A percentile compares a stretch with the other conserved stretches of the same genome.
Evolutionary conservation across 2,888 invertebrate genomes (phyloP).

Genomic region (Perizoma flavofasciatum): DNA sequence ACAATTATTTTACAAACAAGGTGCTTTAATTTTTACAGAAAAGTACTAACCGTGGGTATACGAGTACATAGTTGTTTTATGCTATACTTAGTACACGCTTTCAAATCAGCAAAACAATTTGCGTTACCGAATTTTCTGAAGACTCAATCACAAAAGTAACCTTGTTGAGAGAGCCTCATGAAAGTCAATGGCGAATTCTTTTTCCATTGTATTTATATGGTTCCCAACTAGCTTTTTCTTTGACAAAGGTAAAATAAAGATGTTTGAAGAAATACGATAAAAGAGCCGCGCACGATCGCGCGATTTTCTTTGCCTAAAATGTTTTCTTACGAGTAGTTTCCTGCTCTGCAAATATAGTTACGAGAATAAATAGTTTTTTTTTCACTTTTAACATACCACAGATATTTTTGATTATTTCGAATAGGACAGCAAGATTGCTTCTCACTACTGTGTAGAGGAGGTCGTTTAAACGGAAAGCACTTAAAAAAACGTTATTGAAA

Average conservation of each 20-base stretch:
- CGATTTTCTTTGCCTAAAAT: constrained; percentile 16
- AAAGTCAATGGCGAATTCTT: constrained; percentile 26
- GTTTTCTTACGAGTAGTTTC: constrained; percentile 1
- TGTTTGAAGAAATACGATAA: constrained; percentile 24
- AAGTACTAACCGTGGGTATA: no score
- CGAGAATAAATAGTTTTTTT: neutral
- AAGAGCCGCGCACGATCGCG: constrained; percentile 21
- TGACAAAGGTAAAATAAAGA: constrained; percentile 26
- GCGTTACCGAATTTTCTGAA: constrained; percentile 10
- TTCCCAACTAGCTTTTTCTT: constrained; percentile 19
- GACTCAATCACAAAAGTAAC: constrained; percentile 21
- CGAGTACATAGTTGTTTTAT: no score
- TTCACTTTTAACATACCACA: neutral
- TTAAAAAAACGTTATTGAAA: no score
- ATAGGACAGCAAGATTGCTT: no score
- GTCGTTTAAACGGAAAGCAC: no score
- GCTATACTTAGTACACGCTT: no score
- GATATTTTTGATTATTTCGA: no score
- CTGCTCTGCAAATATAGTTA: neutral
- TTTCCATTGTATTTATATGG: constrained; percentile 19
- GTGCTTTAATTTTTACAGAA: no score
- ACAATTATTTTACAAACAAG: no score
- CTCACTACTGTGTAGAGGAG: no score
- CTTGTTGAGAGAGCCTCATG: constrained; percentile 22
- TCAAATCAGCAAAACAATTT: constrained; percentile 7